These are phyloP conservation scores for Manis crassicaudata DNA, from an alignment of 2,797 vertebrate genomes.

Conservation along the genomic window DNA sequence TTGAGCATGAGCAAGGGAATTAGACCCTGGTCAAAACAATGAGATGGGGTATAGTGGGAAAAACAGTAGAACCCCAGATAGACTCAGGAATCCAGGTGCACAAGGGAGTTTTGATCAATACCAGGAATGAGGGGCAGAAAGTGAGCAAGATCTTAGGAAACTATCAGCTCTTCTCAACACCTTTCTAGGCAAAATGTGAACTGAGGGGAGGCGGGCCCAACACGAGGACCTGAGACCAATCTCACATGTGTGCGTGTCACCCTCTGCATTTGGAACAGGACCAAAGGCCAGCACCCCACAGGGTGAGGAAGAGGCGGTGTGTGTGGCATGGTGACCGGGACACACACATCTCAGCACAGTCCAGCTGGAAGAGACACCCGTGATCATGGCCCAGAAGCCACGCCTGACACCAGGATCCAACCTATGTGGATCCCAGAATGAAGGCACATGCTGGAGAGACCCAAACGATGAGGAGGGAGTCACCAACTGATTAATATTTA, in stretches of 20 bases:
- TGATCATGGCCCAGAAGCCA: neutral
- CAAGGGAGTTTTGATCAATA: neutral
- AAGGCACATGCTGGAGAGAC: neutral
- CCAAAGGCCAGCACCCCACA: neutral
- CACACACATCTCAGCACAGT: neutral
- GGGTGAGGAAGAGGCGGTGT: neutral
- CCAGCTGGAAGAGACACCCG: neutral
- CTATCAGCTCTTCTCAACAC: neutral
- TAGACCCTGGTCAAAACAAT: neutral
- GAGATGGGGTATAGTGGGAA: neutral
- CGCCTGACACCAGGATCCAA: neutral
- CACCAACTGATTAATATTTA: conserved; percentile 9
- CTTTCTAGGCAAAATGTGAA: neutral
- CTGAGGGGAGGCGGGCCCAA: neutral
- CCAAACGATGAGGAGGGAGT: neutral
- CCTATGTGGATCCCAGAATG: neutral
- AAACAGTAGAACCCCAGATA: neutral
- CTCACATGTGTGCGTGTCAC: neutral
- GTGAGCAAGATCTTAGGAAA: neutral
- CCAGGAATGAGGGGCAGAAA: neutral
- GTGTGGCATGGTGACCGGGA: neutral
- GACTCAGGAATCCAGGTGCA: neutral
- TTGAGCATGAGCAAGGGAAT: neutral
- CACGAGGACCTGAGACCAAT: neutral
- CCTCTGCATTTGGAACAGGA: neutral